Evolutionary conservation across 2,113 vertebrate genomes (phyloP), one percentile per base, ranked within the genome.

Genomic region (Sardina pilchardus): DNA sequence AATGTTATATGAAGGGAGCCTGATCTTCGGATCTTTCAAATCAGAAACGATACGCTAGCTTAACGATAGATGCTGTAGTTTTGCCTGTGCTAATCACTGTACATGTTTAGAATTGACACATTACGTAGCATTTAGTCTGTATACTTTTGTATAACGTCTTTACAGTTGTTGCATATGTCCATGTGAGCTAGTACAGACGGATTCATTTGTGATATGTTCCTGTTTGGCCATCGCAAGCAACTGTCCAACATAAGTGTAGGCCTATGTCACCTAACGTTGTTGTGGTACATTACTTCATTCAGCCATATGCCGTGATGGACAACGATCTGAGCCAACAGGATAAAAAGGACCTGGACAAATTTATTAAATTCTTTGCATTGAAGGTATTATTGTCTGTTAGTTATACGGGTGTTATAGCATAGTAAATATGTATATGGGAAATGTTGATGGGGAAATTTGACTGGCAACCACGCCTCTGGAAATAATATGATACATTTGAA

Each of bases 311-410:
- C 95, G 96, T 95, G 92, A 99, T 99, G 98, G 98, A 99, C 91
- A 95, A 96, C 94, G 97, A 99, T 94, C 95, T 99, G 94, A 99
- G 94, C 94, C 96, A 96, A 90, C 98, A 99, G 92, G 98, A 99
- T 95, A 97, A 97, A 92, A 99, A 98, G 94, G 98, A 99, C 94
- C 93, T 99, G 96, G 98, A 99, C 95, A 99, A 99, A 91, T 99
- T 99, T 92, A 98, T 99, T 87, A 99, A 99, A 92, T 99, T 99
- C 94, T 99, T 99, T 94, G 98, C 98, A 85, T 94, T 99, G 89
- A 99, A 99, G 97, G 98, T 99, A 93, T 92, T 9, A 67, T 2
- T 4, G 0, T 71, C 2, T 30, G 26, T 14, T 16, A 34, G 1
- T 36, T 17, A 78, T 3, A 14, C 26, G 45, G 12, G 17, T 50